Base-by-base conservation (phyloP, 2,113 vertebrate species). In the Emydura subglobosa region DNA sequence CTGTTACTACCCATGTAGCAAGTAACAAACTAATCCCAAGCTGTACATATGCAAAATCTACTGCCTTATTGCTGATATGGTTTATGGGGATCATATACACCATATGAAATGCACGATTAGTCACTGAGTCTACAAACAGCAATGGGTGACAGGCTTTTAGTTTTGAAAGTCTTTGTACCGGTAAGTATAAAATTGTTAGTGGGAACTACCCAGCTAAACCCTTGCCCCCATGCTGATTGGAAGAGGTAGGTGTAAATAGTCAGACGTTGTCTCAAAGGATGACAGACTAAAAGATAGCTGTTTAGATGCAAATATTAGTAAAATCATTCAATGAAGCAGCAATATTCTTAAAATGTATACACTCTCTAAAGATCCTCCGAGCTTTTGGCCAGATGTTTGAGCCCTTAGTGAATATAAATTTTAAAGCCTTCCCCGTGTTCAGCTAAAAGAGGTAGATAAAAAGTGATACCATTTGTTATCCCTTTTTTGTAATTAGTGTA, bases 291-390 rank as follows among this genome's bases (percentile, higher is more conserved):
- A 51, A 88, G 87, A 78, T 4, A 82, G 85, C 49, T 91, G 85
- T 81, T 96, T 68, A 96, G 87, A 90, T 94, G 89, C 79, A 95
- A 94, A 83, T 4, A 93, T 92, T 93, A 96, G 92, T 95, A 95
- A 95, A 91, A 93, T 44, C 81, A 87, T 47, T 92, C 72, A 87
- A 39, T 90, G 76, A 95, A 94, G 79, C 65, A 92, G 59, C 31
- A 94, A 96, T 82, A 83, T 53, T 93, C 94, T 95, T 42, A 88
- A 85, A 94, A 93, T 83, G 21, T 94, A 86, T 68, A 93, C 92
- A 93, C 82, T 39, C 22, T 7, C 24, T 25, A 95, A 82, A 0
- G 4, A 92, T 92, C 42, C 81, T 91, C 10, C 12, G 29, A 14
- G 24, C 14, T 68, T 29, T 85, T 79, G 59, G 4, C 59, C 49